Evolutionary conservation across 2,888 invertebrate species (phyloP).

Genomic region (Pyrochroa serraticornis): DNA sequence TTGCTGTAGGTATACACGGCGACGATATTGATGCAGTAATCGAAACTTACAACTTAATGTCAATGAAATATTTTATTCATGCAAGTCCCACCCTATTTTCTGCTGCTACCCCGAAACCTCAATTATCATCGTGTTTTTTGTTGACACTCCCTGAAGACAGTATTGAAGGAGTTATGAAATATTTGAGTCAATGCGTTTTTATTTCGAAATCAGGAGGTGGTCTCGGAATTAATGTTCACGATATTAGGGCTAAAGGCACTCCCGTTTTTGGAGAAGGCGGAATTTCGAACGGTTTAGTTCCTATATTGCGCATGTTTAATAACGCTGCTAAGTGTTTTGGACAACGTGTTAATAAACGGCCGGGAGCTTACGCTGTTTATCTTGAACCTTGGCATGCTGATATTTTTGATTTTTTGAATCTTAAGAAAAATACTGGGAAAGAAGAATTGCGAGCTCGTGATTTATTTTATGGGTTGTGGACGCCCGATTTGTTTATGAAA

Average conservation of each 20-base stretch:
- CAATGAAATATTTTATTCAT: slow-evolving; percentile 96
- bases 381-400: slow-evolving; percentile 99
- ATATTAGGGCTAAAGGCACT: slow-evolving; percentile 90
- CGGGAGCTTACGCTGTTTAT: slow-evolving; percentile 97
- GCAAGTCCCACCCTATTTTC: slow-evolving; percentile 97
- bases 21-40: slow-evolving; percentile 91
- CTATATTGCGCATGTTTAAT: slow-evolving; percentile 94
- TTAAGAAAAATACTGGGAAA: slow-evolving; percentile 94
- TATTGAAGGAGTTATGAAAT: slow-evolving; percentile 93
- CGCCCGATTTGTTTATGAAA: slow-evolving; percentile 98
- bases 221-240: slow-evolving; percentile 95
- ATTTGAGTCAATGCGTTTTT: slow-evolving; percentile 88
- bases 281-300: slow-evolving; percentile 92
- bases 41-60: slow-evolving; percentile 94
- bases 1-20: slow-evolving; percentile 94
- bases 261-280: slow-evolving; percentile 92
- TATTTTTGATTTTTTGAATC: slow-evolving; percentile 91
- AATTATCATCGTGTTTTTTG: slow-evolving; percentile 94
- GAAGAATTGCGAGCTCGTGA: slow-evolving; percentile 95
- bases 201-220: slow-evolving; percentile 98
- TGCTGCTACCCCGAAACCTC: slow-evolving; percentile 89
- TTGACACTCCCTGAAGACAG: slow-evolving; percentile 94
- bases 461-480: slow-evolving; percentile 96
- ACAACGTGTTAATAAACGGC: slow-evolving; percentile 97
- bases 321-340: slow-evolving; percentile 96